These are phyloP conservation scores for Valencia hispanica DNA, from an alignment of 2,797 vertebrate genomes.

Conservation along the genomic window DNA sequence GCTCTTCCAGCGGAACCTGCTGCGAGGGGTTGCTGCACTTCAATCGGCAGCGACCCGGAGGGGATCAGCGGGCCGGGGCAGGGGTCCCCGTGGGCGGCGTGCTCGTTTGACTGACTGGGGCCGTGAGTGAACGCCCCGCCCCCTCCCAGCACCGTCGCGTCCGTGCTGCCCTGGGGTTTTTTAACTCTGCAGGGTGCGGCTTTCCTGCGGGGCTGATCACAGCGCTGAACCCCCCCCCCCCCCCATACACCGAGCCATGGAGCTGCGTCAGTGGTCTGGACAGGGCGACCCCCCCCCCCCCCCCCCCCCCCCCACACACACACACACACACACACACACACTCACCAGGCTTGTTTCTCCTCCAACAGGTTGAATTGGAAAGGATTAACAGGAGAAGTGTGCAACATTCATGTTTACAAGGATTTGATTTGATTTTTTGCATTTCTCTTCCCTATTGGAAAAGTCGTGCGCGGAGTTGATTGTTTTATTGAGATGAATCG, in stretches of 20 bases:
- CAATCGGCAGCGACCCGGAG: constrained; percentile 71
- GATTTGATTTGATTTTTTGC: no score
- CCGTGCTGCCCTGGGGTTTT: constrained; percentile 62
- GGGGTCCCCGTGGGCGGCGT: constrained; percentile 71
- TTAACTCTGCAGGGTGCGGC: constrained; percentile 75
- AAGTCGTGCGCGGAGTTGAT: neutral
- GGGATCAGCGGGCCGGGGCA: constrained; percentile 61
- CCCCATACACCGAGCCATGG: constrained; percentile 62
- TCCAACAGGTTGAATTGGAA: constrained; percentile 63
- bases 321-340: no score
- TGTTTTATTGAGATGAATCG: constrained; percentile 7
- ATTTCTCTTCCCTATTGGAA: neutral
- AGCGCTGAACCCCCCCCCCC: constrained; percentile 59
- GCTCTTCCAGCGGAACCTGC: constrained; percentile 68
- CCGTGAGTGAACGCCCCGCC: constrained; percentile 41
- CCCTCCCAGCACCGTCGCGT: constrained; percentile 39
- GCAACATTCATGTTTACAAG: constrained; percentile 40
- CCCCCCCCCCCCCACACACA: no score
- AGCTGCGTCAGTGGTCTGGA: constrained; percentile 66
- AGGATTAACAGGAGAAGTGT: constrained; percentile 58
- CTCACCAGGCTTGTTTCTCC: constrained; percentile 41
- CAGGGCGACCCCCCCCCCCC: constrained; percentile 40
- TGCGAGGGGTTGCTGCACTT: constrained; percentile 77
- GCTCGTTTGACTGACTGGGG: constrained; percentile 53
- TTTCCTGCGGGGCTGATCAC: constrained; percentile 77